A percentile compares a stretch with the other conserved stretches of the same genome.
These are phyloP conservation scores for Rhagologus leucostigma DNA, from an alignment of 2,113 vertebrate genomes.

Conservation along the genomic window DNA sequence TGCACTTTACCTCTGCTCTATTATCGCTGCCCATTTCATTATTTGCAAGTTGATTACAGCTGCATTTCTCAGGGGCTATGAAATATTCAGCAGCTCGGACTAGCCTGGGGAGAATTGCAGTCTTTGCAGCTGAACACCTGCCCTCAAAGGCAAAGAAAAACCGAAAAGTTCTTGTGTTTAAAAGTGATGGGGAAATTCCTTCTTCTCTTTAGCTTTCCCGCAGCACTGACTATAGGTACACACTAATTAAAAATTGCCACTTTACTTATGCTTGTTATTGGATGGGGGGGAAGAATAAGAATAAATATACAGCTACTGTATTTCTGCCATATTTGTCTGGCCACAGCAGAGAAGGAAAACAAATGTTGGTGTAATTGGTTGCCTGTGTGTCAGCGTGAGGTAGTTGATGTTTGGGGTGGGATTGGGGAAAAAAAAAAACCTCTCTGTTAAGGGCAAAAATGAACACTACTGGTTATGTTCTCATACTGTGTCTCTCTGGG, in stretches of 20 bases:
- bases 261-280: neutral
- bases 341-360: neutral
- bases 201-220: neutral
- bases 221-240: neutral
- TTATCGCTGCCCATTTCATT: conserved; percentile 58
- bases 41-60: conserved; percentile 56
- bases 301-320: neutral
- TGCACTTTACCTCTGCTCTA: neutral
- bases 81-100: conserved; percentile 16
- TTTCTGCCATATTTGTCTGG: neutral
- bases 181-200: neutral
- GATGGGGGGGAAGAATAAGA: neutral
- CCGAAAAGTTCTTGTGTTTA: neutral
- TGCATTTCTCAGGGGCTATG: conserved; percentile 32
- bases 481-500: neutral
- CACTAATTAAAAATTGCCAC: neutral
- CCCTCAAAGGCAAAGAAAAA: neutral
- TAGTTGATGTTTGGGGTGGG: neutral
- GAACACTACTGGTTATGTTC: neutral
- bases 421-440: neutral
- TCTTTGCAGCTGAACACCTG: conserved; percentile 7
- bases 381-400: neutral
- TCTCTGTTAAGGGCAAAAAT: neutral
- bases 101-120: neutral
- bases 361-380: neutral